phyloP scores from a whole-genome alignment of 2,797 vertebrate genomes.

The Oryzias sinensis region DNA sequence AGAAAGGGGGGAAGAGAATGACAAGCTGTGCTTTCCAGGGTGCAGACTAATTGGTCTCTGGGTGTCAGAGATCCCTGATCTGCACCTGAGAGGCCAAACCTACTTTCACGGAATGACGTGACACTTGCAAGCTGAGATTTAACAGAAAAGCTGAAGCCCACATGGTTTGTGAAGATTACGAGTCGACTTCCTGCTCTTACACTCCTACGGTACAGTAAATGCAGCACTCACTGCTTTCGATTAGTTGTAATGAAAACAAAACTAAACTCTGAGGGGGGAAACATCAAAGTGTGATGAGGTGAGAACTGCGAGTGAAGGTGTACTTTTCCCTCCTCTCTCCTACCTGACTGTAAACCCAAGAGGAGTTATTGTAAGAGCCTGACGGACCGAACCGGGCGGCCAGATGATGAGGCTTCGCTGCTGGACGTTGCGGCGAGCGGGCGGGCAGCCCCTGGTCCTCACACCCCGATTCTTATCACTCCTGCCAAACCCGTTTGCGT shows the following conservation, averaged over 20 bases:
- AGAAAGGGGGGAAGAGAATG: background rate
- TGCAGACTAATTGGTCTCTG: slow-evolving; percentile 70
- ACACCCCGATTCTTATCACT: slow-evolving; percentile 51
- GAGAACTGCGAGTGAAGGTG: slow-evolving; percentile 18
- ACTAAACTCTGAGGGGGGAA: slow-evolving; percentile 1
- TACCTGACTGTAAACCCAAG: slow-evolving; percentile 46
- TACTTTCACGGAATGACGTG: too few species aligned
- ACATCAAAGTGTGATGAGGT: slow-evolving; percentile 11
- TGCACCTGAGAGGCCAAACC: background rate
- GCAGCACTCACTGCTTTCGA: slow-evolving; percentile 55
- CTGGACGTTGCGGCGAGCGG: slow-evolving; percentile 35
- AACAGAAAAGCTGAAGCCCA: background rate
- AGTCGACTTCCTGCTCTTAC: slow-evolving; percentile 61
- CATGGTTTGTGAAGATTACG: background rate
- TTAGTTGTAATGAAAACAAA: slow-evolving; percentile 57
- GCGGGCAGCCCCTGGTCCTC: slow-evolving; percentile 21
- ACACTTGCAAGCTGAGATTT: slow-evolving; percentile 1
- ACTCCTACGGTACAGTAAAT: slow-evolving; percentile 45
- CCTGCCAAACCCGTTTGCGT: slow-evolving; percentile 56
- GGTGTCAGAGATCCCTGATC: slow-evolving; percentile 46
- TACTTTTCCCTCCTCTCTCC: slow-evolving; percentile 30
- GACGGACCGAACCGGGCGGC: slow-evolving; percentile 46
- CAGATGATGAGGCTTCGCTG: slow-evolving; percentile 47
- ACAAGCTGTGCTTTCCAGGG: slow-evolving; percentile 27
- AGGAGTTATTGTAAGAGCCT: slow-evolving; percentile 39